Base-by-base conservation (phyloP, 2,113 vertebrate genomes). In the Aspidoscelis tigris region DNA sequence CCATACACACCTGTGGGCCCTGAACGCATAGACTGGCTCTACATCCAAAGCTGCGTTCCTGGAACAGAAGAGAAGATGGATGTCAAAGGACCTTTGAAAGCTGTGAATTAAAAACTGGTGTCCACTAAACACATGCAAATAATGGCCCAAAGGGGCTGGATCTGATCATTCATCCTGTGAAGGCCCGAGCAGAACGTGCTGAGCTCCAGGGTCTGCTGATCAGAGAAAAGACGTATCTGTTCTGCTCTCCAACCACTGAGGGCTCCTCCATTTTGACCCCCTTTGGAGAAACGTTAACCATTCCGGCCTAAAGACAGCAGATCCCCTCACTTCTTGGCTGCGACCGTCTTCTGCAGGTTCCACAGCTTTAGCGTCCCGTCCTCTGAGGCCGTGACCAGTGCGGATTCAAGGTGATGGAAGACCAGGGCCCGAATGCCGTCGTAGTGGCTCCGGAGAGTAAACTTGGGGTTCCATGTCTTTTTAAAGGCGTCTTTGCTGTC, bases 281-380 rank as follows among this genome's bases (percentile, higher is more conserved):
- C 14, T 61, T 16, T 18, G 14, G 3, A 61, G 18, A 14, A 16
- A 61, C 47, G 73, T 44, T 3, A 7, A 21, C 20, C 8, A 21
- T 22, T 70, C 14, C 33, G 24, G 41, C 9, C 21, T 5, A 4
- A 18, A 18, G 41, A 1, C 2, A 8, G 24, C 2, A 43, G 44
- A 1, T 4, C 4, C 8, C 22, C 20, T 94, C 92, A 98, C 98
- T 98, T 98, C 91, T 98, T 98, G 72, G 97, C 97, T 5, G 97
- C 94, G 80, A 96, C 97, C 0, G 98, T 96, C 85, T 98, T 98
- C 93, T 98, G 98, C 65, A 98, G 96, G 94, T 98, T 98, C 98
- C 98, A 98, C 39, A 98, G 97, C 78, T 98, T 98, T 82, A 98
- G 94, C 0, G 98, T 98, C 41, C 97, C 97, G 0, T 98, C 98